Evolutionary conservation across 2,113 vertebrate genomes (phyloP).

Genomic region (Paramisgurnus dabryanus): DNA sequence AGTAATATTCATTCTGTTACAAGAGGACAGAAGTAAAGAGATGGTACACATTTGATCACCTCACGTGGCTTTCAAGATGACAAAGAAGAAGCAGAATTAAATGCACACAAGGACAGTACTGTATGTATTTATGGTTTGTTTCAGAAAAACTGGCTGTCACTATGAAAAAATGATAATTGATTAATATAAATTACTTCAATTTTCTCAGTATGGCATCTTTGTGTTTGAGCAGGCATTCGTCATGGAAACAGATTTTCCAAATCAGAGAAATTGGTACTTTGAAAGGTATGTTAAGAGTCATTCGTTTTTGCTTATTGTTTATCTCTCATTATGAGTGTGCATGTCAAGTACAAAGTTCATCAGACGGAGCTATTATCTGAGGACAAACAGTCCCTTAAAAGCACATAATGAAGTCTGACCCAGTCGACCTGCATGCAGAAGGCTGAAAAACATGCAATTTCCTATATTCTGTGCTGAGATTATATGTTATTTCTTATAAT

Average conservation of each 20-base stretch:
- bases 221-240: constrained; percentile 11
- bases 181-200: not conserved
- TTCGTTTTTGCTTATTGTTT: not conserved
- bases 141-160: not conserved
- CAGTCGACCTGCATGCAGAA: not conserved
- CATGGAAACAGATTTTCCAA: not conserved
- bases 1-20: constrained; percentile 99
- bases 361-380: not conserved
- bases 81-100: constrained; percentile 42
- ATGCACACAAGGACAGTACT: constrained; percentile 32
- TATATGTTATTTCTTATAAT: not conserved
- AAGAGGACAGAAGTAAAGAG: constrained; percentile 94
- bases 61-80: constrained; percentile 55
- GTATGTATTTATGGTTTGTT: constrained; percentile 25
- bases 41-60: constrained; percentile 87
- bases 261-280: constrained; percentile 9
- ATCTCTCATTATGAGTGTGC: not conserved
- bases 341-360: constrained; percentile 9
- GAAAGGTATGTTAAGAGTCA: not conserved
- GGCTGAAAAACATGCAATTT: not conserved
- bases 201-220: constrained; percentile 13
- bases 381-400: constrained; percentile 9
- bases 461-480: not conserved
- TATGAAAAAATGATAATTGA: not conserved
- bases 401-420: not conserved